phyloP scores from a whole-genome alignment of 1,140 invertebrate genomes.

The Zaprionus lachaisei region DNA sequence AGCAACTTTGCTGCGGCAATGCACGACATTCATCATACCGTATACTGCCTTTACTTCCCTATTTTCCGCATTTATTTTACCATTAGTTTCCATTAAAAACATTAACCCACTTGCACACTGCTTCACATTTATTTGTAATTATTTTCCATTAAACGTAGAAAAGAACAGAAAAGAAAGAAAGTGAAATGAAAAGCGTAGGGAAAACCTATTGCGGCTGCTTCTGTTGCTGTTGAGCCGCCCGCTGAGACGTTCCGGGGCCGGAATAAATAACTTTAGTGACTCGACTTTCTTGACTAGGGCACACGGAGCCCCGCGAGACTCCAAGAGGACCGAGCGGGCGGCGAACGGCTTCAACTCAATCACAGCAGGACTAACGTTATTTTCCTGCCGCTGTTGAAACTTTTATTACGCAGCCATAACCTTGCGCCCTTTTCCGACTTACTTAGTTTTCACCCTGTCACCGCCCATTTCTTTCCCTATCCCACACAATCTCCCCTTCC shows the following conservation, averaged over 20 bases:
- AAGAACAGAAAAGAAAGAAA: slow-evolving; percentile 8
- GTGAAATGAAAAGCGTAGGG: slow-evolving; percentile 16
- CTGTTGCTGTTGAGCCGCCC: slow-evolving; percentile 24
- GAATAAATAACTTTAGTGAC: slow-evolving; percentile 64
- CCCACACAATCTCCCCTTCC: no score
- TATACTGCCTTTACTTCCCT: not conserved
- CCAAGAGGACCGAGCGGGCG: slow-evolving; percentile 11
- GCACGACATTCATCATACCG: not conserved
- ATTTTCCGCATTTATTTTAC: slow-evolving; percentile 36
- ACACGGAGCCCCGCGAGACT: slow-evolving; percentile 58
- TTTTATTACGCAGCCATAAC: slow-evolving; percentile 69
- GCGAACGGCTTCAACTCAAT: slow-evolving; percentile 73
- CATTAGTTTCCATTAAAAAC: slow-evolving; percentile 72
- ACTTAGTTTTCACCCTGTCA: not conserved
- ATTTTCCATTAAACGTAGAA: slow-evolving; percentile 77
- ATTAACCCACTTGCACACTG: slow-evolving; percentile 52
- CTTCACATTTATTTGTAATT: slow-evolving; percentile 74
- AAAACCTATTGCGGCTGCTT: not conserved
- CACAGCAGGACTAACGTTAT: slow-evolving; percentile 73
- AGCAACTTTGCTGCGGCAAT: not conserved
- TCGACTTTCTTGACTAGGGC: slow-evolving; percentile 33
- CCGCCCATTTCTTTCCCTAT: not conserved
- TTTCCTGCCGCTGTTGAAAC: slow-evolving; percentile 67
- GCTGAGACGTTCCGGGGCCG: slow-evolving; percentile 41
- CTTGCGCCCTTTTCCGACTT: slow-evolving; percentile 14